These are phyloP conservation scores for Calliphora vicina DNA, from an alignment of 1,140 invertebrate genomes.

Conservation along the genomic window DNA sequence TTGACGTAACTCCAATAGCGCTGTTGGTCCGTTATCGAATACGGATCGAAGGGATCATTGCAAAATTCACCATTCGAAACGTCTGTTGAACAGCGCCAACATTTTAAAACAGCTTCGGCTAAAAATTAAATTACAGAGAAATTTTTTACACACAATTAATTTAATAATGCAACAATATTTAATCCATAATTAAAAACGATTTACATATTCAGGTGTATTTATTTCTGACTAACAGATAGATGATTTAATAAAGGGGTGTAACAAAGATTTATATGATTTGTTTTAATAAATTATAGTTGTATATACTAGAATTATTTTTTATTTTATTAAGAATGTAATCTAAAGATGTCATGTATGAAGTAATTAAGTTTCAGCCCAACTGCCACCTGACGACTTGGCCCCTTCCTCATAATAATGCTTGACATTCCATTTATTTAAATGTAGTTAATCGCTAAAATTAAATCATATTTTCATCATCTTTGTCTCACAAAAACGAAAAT, in stretches of 20 bases:
- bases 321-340: too few species aligned
- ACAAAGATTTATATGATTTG: neutral
- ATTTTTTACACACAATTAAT: neutral
- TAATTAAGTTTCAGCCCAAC: too few species aligned
- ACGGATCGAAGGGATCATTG: constrained; percentile 61
- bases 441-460: neutral
- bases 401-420: neutral
- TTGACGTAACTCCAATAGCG: constrained; percentile 63
- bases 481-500: neutral
- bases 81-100: constrained; percentile 62
- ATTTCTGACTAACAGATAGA: neutral
- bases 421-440: neutral
- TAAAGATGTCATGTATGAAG: too few species aligned
- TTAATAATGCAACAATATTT: neutral
- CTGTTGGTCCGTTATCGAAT: constrained; percentile 60
- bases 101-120: constrained; percentile 56
- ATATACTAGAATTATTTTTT: too few species aligned
- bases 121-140: constrained; percentile 38
- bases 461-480: neutral
- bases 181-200: neutral
- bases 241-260: neutral
- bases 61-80: constrained; percentile 62
- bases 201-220: neutral
- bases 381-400: neutral
- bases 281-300: too few species aligned